Conservation (phyloP, 1,140 invertebrate genomes). For the Drosophila erecta region DNA sequence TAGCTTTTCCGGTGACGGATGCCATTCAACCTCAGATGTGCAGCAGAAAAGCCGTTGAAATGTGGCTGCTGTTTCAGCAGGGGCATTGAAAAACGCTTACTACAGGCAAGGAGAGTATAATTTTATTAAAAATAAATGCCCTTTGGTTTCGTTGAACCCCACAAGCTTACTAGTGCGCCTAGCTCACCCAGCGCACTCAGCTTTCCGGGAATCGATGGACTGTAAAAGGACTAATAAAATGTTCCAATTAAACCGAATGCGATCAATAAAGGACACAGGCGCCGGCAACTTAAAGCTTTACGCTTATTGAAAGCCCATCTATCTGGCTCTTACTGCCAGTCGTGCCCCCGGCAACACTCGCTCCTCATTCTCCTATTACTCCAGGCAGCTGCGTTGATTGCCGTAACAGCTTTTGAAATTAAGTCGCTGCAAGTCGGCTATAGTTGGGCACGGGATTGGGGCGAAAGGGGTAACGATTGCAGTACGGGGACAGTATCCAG, state of each 20-base stretch:
- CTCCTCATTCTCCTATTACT: slow-evolving; percentile 2
- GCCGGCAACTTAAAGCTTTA: slow-evolving; percentile 45
- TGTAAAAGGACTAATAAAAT: slow-evolving; percentile 48
- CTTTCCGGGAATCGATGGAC: slow-evolving; percentile 18
- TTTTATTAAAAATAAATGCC: neutral
- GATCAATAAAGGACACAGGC: slow-evolving; percentile 43
- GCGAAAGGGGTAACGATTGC: neutral
- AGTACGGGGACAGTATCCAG: slow-evolving; percentile 23
- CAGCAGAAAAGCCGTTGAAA: neutral
- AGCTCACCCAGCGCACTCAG: neutral
- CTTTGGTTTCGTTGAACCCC: slow-evolving; percentile 1
- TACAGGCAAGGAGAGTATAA: too few relatives aligned
- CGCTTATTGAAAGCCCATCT: slow-evolving; percentile 53
- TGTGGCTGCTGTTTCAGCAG: too few relatives aligned
- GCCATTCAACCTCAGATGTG: neutral
- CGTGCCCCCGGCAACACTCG: neutral
- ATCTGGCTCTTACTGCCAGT: slow-evolving; percentile 35
- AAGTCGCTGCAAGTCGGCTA: slow-evolving; percentile 66
- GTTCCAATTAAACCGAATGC: slow-evolving; percentile 41
- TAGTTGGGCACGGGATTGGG: neutral
- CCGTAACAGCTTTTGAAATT: slow-evolving; percentile 79
- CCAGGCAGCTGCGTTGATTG: slow-evolving; percentile 74
- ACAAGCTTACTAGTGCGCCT: neutral
- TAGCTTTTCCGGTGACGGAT: neutral
- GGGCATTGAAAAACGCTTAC: neutral